These are phyloP conservation scores for Epinotia demarniana DNA, from an alignment of 2,888 invertebrate genomes.

Conservation along the genomic window DNA sequence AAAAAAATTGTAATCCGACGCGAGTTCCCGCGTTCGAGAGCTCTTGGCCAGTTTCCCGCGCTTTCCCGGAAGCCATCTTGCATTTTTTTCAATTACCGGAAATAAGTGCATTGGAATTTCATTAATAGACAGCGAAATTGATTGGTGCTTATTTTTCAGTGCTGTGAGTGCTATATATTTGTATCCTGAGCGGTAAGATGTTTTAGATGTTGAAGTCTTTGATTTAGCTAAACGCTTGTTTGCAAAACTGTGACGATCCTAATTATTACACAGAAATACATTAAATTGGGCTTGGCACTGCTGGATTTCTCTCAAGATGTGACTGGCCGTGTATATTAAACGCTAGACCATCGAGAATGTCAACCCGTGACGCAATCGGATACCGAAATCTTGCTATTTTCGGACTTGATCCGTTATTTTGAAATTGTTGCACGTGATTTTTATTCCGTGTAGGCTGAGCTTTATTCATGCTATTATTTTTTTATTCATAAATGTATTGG, in stretches of 20 bases:
- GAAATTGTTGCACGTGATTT: constrained; percentile 54
- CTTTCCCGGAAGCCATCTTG: constrained; percentile 66
- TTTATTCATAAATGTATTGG: constrained; percentile 19
- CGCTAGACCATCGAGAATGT: constrained; percentile 66
- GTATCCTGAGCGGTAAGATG: constrained; percentile 20
- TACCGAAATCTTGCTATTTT: constrained; percentile 73
- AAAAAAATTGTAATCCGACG: constrained; percentile 47
- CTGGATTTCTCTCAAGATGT: constrained; percentile 66
- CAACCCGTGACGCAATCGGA: constrained; percentile 73
- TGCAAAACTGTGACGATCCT: constrained; percentile 59
- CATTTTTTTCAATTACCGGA: constrained; percentile 62
- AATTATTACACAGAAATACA: constrained; percentile 70
- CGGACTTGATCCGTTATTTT: constrained; percentile 69
- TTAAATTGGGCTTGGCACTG: constrained; percentile 74
- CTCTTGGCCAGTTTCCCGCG: constrained; percentile 64
- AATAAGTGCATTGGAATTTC: constrained; percentile 69
- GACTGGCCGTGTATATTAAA: constrained; percentile 65
- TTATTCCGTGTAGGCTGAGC: constrained; percentile 56
- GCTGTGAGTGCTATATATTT: constrained; percentile 53
- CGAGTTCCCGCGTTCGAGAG: constrained; percentile 53
- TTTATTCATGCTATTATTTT: constrained; percentile 53
- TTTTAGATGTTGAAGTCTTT: constrained; percentile 15
- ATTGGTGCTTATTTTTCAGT: constrained; percentile 51
- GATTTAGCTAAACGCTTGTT: constrained; percentile 45
- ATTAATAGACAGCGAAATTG: constrained; percentile 57